A percentile compares a stretch with the other conserved stretches of the same genome.
Conservation (phyloP, 2,113 vertebrate genomes). For the Pantherophis guttatus region DNA sequence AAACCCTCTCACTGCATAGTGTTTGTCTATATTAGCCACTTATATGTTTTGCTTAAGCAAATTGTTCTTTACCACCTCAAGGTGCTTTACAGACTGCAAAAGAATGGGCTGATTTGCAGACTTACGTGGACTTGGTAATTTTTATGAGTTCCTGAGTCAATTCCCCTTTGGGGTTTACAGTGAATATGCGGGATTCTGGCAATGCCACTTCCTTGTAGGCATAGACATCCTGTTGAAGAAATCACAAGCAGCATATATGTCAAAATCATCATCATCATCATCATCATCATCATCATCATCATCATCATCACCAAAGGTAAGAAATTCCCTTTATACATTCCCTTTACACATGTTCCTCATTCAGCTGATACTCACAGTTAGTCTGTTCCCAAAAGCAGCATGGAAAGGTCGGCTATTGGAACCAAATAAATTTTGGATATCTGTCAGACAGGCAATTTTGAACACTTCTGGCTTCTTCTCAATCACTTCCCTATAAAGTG, state of each 20-base stretch:
- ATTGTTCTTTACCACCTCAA: background rate
- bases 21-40: background rate
- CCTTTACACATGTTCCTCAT: background rate
- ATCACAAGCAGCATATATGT: background rate
- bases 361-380: conserved; percentile 73
- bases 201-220: conserved; percentile 89
- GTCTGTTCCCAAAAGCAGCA: conserved; percentile 90
- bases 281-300: background rate
- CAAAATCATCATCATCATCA: background rate
- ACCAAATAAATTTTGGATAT: conserved; percentile 86
- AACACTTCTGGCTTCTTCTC: conserved; percentile 94
- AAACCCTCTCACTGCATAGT: background rate
- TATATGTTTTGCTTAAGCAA: background rate
- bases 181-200: conserved; percentile 82
- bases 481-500: conserved; percentile 83
- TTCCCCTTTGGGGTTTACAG: conserved; percentile 89
- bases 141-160: conserved; percentile 84
- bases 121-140: conserved; percentile 88
- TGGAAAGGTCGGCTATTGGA: conserved; percentile 78
- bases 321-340: background rate
- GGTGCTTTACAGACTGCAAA: background rate
- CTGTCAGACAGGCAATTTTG: conserved; percentile 87
- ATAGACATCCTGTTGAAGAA: conserved; percentile 70
- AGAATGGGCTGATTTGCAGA: background rate
- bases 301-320: background rate